These are phyloP conservation scores for Stenurella melanura DNA, from an alignment of 2,888 invertebrate species.

Conservation along the genomic window DNA sequence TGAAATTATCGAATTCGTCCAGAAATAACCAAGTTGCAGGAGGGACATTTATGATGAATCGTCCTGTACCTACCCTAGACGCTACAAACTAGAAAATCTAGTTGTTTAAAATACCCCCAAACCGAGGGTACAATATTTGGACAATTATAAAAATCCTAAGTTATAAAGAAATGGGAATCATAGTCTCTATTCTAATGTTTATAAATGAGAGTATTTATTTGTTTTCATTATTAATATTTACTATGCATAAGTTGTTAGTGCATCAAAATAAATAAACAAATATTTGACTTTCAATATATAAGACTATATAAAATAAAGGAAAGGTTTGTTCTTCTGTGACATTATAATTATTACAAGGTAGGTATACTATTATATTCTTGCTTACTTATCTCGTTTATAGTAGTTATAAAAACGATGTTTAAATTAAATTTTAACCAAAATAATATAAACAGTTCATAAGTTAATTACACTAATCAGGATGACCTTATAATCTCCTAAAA, in stretches of 20 bases:
- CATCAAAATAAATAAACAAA: not conserved
- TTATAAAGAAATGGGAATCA: not conserved
- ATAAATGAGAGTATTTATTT: not conserved
- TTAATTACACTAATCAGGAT: not conserved
- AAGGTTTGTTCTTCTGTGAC: too few species aligned
- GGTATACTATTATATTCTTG: not conserved
- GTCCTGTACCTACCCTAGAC: too few species aligned
- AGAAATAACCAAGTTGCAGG: too few species aligned
- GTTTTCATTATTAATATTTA: not conserved
- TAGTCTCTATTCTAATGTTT: not conserved
- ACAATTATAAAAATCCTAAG: not conserved
- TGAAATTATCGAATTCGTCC: too few species aligned
- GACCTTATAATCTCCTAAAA: slow-evolving; percentile 9
- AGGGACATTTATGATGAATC: too few species aligned
- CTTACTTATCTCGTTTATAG: not conserved
- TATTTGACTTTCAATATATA: not conserved
- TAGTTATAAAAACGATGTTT: not conserved
- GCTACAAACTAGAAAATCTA: too few species aligned
- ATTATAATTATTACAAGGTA: too few species aligned
- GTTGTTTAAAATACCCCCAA: too few species aligned
- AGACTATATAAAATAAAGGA: not conserved
- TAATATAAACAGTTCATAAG: slow-evolving; percentile 1
- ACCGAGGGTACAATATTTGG: too few species aligned
- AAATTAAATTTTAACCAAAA: slow-evolving; percentile 8
- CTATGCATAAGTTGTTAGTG: not conserved